Evolutionary conservation across 2,888 invertebrate genomes (phyloP), one percentile per base, ranked within the genome.

Genomic region (Microplitis manilae): DNA sequence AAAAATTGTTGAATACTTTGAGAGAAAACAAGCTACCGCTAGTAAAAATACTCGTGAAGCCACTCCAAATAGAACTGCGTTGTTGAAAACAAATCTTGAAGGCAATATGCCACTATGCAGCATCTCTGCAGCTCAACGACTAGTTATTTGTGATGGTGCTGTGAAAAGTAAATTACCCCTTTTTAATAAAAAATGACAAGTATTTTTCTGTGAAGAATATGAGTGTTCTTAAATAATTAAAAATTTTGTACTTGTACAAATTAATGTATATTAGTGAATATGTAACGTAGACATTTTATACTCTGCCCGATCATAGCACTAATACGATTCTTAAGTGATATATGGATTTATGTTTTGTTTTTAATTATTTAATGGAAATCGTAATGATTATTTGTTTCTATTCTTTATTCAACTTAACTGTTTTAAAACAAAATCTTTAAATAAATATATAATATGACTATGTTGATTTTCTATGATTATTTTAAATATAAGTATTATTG

Each of bases 1-100:
- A 70, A 94, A 94, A 86, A 96, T 96, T 83, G 96, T 97, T 40
- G 96, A 96, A 86, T 96, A 96, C 90, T 96, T 97, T 90, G 96
- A 97, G 90, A 91, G 95, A 69, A 95, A 96, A 87, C 86, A 88
- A 81, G 83, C 85, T 74, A 84, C 84, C 83, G 88, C 81, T 83
- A 91, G 87, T 69, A 70, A 67, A 20, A 86, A 86, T 71, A 82
- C 82, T 38, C 80, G 83, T 83, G 90, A 86, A 78, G 84, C 83
- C 20, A 83, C 83, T 50, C 87, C 88, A 1, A 88, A 84, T 69
- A 84, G 88, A 73, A 85, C 90, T 65, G 86, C 88, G 7, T 79
- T 90, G 74, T 77, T 90, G 39, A 83, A 88, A 30, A 88, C 89
- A n/a, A 88, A 88, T 68, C 82, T 90, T 40, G 90, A 90, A 70